A percentile compares a stretch with the other conserved stretches of the same genome.
Evolutionary conservation across 1,140 invertebrate species (phyloP).

Genomic region (Listronotus oregonensis): DNA sequence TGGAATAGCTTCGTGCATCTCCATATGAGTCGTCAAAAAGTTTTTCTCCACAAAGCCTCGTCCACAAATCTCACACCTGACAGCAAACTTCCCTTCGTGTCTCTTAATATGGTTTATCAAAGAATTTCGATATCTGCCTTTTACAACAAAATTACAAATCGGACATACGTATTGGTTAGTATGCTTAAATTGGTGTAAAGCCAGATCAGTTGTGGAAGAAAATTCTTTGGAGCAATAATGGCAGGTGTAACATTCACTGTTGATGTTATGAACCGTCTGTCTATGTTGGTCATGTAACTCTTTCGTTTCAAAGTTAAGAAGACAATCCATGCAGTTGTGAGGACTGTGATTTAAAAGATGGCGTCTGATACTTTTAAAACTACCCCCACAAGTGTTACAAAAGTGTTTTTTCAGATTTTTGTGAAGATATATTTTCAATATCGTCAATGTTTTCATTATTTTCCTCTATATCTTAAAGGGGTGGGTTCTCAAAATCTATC

Average conservation of each 20-base stretch:
- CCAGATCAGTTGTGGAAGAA: conserved; percentile 19
- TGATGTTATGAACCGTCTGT: conserved; percentile 21
- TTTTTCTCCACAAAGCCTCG: conserved; percentile 57
- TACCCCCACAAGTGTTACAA: conserved; percentile 29
- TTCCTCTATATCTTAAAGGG: too few species aligned
- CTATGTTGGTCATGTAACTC: conserved; percentile 59
- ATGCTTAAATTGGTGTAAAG: conserved; percentile 34
- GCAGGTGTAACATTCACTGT: conserved; percentile 20
- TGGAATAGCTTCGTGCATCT: conserved; percentile 45
- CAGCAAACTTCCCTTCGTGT: conserved; percentile 58
- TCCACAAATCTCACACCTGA: conserved; percentile 58
- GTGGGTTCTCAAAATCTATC: too few species aligned
- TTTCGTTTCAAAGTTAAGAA: conserved; percentile 58
- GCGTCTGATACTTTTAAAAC: conserved; percentile 10
- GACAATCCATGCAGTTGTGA: conserved; percentile 58
- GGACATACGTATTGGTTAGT: conserved; percentile 27
- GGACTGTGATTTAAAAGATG: conserved; percentile 25
- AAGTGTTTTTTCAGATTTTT: neutral
- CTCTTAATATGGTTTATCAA: conserved; percentile 56
- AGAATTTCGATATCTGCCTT: conserved; percentile 15
- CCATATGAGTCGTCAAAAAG: conserved; percentile 55
- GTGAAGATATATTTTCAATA: neutral
- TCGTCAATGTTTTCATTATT: neutral
- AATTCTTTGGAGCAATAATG: conserved; percentile 32
- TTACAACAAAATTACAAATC: conserved; percentile 29